Evolutionary conservation across 2,113 vertebrate genomes (phyloP), one percentile per base, ranked within the genome.

Genomic region (Zosterops lateralis): DNA sequence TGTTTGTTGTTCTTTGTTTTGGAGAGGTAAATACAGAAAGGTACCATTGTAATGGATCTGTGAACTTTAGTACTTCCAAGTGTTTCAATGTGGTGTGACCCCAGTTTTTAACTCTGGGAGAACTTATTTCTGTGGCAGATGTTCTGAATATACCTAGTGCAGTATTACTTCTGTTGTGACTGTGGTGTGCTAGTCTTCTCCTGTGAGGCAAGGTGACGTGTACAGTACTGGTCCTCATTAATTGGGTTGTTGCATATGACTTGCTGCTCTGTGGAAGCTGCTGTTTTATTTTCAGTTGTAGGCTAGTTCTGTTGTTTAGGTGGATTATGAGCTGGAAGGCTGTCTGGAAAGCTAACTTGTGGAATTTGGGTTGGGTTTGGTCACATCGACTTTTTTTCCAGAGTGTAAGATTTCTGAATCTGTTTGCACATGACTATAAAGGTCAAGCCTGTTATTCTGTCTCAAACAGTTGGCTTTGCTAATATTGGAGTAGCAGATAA

Each of bases 161-260:
- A 3, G 7, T 12, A 5, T 74, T 31, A 7, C 10, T 57, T 19
- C 4, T 53, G 29, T 22, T n/a, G 2, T 9, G 36, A 4, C 17
- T 10, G 8, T 77, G 45, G 11, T 45, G 8, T 18, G 28, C 34
- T 28, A 3, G 11, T 42, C 8, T 62, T 31, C 26, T 56, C 4
- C 3, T 12, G 0, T 1, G 15, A 25, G 44, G 8, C 42, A 7
- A 77, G 28, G 24, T 54, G 38, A 31, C 6, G 0, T 9, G 11
- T 28, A 26, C 31, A 0, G 25, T 29, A 21, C 3, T 5, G 38
- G 13, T 21, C n/a, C 54, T 82, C 4, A 2, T 28, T 84, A 18
- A 12, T 50, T 82, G 12, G 38, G 21, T 56, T 62, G 2, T 36
- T 36, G 47, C 14, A 2, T 22, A 20, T 50, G 65, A 40, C 64